These are phyloP conservation scores for Synanceia verrucosa DNA, from an alignment of 2,797 vertebrate genomes.

Conservation along the genomic window DNA sequence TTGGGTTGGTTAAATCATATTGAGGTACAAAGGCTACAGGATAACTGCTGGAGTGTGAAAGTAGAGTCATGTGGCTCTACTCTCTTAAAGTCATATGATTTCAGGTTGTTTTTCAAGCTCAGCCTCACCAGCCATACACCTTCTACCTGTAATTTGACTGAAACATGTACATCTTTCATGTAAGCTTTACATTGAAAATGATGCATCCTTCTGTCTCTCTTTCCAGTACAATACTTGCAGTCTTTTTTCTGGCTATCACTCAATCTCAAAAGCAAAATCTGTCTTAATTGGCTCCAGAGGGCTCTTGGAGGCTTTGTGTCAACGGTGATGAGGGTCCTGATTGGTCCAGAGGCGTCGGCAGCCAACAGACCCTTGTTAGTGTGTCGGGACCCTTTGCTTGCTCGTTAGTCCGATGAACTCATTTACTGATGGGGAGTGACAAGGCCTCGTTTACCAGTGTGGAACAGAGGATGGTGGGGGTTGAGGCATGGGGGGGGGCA, in stretches of 20 bases:
- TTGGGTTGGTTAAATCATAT: slow-evolving; percentile 9
- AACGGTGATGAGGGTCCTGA: slow-evolving; percentile 79
- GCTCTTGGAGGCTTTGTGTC: slow-evolving; percentile 83
- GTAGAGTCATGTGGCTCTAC: slow-evolving; percentile 64
- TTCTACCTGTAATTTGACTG: background rate
- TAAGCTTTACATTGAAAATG: background rate
- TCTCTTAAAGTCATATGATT: slow-evolving; percentile 60
- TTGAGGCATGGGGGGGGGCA: background rate
- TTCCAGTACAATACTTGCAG: slow-evolving; percentile 1
- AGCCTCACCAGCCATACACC: background rate
- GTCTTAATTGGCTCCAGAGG: slow-evolving; percentile 86
- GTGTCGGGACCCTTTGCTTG: slow-evolving; percentile 81
- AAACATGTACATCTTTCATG: background rate
- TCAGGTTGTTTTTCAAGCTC: too few species aligned
- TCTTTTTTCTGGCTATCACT: slow-evolving; percentile 62
- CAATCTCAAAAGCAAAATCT: slow-evolving; percentile 80
- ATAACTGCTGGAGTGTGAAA: slow-evolving; percentile 58
- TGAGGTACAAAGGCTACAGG: slow-evolving; percentile 22
- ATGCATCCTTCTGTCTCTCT: background rate
- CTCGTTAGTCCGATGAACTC: slow-evolving; percentile 94
- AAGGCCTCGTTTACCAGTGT: slow-evolving; percentile 77
- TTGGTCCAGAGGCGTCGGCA: slow-evolving; percentile 83
- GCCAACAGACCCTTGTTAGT: slow-evolving; percentile 87
- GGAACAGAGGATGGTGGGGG: slow-evolving; percentile 41
- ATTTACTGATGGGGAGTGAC: slow-evolving; percentile 88